Conservation (phyloP, 2,888 invertebrate species). For the Teinopalpus imperialis region DNA sequence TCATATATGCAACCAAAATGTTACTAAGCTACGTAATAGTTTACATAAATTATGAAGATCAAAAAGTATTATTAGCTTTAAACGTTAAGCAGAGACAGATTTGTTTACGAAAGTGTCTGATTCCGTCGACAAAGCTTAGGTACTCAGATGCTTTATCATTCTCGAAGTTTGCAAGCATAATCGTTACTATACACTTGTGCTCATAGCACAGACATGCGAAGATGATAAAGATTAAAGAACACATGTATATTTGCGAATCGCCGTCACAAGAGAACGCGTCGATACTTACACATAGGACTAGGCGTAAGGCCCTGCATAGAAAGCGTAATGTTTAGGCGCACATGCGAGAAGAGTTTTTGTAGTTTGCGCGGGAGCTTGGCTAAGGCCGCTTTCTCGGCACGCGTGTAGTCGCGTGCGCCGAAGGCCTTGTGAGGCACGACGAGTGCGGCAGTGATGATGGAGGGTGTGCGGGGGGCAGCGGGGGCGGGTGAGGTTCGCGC, state of each 20-base stretch:
- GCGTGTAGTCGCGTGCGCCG: constrained; percentile 87
- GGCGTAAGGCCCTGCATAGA: constrained; percentile 88
- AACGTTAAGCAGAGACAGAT: constrained; percentile 5
- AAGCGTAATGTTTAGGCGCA: constrained; percentile 86
- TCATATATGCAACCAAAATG: not conserved
- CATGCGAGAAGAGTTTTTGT: constrained; percentile 84
- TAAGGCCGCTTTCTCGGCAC: constrained; percentile 86
- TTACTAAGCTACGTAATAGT: constrained; percentile 10
- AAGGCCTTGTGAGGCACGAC: constrained; percentile 90
- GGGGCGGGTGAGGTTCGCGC: constrained; percentile 72
- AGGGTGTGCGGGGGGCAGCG: constrained; percentile 67
- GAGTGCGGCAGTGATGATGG: constrained; percentile 85
- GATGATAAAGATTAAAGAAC: not conserved
- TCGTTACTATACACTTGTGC: not conserved
- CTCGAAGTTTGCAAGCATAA: constrained; percentile 3
- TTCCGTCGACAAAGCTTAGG: constrained; percentile 7
- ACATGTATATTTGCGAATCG: too few species aligned
- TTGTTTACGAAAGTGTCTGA: constrained; percentile 6
- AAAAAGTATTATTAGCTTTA: constrained; percentile 3
- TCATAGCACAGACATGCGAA: constrained; percentile 2
- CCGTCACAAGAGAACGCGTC: not conserved
- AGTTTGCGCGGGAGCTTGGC: constrained; percentile 85
- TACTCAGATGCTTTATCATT: not conserved
- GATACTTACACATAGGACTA: constrained; percentile 87
- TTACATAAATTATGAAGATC: constrained; percentile 6